phyloP scores from a whole-genome alignment of 1,140 invertebrate genomes.

The Euura saliciscinereae region DNA sequence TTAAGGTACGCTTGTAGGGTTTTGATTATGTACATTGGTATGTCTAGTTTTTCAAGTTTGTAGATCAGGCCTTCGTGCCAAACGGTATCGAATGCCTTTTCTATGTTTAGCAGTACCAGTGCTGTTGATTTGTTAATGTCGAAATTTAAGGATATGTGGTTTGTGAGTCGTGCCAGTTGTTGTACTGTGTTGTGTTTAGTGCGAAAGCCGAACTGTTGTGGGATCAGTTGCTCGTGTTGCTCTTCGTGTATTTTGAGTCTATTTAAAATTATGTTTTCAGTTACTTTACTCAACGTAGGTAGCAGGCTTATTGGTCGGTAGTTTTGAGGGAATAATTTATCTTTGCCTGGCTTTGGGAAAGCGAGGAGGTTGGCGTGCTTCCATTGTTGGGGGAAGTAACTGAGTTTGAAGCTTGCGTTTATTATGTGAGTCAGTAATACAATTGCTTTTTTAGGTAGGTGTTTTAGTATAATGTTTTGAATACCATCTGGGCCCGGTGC shows the following conservation, averaged over 20 bases:
- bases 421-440: conserved; percentile 38
- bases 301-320: too few species aligned
- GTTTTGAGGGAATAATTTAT: too few species aligned
- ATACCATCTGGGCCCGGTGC: conserved; percentile 43
- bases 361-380: conserved; percentile 47
- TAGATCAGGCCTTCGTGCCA: conserved; percentile 36
- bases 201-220: conserved; percentile 45
- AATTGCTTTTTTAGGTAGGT: conserved; percentile 38
- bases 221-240: conserved; percentile 12
- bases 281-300: too few species aligned
- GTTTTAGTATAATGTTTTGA: conserved; percentile 40
- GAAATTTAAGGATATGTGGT: conserved; percentile 30
- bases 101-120: too few species aligned
- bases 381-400: conserved; percentile 42
- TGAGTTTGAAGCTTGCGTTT: conserved; percentile 35
- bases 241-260: conserved; percentile 26
- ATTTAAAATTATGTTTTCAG: conserved; percentile 37
- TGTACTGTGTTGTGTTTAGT: conserved; percentile 33
- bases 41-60: conserved; percentile 30
- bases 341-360: conserved; percentile 52
- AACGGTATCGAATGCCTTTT: too few species aligned
- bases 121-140: conserved; percentile 25
- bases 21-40: conserved; percentile 28
- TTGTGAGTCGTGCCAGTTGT: conserved; percentile 36
- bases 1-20: conserved; percentile 23